phyloP scores from a whole-genome alignment of 2,113 vertebrate species.

The Psittacara wagleri region DNA sequence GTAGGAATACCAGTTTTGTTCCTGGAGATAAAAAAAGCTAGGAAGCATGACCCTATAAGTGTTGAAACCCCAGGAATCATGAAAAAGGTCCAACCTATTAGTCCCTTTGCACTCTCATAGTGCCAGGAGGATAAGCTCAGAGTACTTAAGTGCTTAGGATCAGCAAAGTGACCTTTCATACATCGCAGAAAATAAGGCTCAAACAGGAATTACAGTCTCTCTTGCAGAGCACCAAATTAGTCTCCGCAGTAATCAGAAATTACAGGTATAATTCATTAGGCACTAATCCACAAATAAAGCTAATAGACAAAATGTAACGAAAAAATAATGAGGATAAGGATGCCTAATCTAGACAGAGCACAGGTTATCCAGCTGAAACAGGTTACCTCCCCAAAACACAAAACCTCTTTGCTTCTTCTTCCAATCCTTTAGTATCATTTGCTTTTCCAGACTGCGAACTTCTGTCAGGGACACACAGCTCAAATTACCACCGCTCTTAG shows the following conservation, averaged over 20 bases:
- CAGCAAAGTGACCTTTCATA: neutral
- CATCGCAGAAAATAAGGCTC: neutral
- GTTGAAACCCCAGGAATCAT: neutral
- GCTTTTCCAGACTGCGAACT: neutral
- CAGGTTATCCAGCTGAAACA: neutral
- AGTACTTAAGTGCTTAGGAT: neutral
- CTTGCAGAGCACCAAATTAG: constrained; percentile 20
- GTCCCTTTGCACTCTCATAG: neutral
- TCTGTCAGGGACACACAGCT: neutral
- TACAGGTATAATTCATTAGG: neutral
- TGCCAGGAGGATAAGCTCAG: neutral
- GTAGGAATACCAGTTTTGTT: neutral
- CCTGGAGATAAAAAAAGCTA: neutral
- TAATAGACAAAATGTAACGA: neutral
- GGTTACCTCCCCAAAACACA: neutral
- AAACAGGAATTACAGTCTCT: neutral
- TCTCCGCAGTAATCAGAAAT: constrained; percentile 10
- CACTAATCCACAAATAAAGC: neutral
- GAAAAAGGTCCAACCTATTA: neutral
- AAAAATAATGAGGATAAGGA: neutral
- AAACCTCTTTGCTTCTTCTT: neutral
- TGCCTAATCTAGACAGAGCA: accelerated
- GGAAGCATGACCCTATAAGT: neutral
- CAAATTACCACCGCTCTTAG: neutral
- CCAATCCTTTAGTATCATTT: neutral